These are phyloP conservation scores for Cyclargus thomasi DNA, from an alignment of 1,140 invertebrate genomes.

Conservation along the genomic window DNA sequence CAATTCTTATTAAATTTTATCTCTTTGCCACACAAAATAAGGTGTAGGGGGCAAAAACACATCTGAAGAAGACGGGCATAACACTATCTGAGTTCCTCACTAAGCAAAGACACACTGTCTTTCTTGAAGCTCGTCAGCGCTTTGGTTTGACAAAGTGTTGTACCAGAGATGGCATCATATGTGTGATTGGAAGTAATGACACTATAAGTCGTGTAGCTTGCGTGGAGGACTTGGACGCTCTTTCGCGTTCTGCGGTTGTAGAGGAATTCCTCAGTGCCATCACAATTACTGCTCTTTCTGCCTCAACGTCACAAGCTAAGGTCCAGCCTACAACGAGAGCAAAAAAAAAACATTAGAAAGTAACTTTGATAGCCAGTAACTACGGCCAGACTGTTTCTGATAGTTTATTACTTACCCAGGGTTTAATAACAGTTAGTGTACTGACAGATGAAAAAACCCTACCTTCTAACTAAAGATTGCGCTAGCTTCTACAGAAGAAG, in stretches of 20 bases:
- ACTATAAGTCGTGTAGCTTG: neutral
- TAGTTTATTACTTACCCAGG: too few species aligned
- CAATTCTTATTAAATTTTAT: conserved; percentile 14
- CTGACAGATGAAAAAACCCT: too few species aligned
- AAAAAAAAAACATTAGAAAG: neutral
- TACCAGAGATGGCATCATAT: conserved; percentile 14
- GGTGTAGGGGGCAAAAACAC: neutral
- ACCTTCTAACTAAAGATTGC: too few species aligned
- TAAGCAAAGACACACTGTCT: conserved; percentile 15
- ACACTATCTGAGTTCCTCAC: conserved; percentile 24
- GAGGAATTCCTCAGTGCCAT: too few species aligned
- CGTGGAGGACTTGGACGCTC: neutral
- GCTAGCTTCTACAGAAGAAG: too few species aligned
- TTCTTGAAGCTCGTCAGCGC: conserved; percentile 19
- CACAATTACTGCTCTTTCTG: too few species aligned
- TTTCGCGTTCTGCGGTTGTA: too few species aligned
- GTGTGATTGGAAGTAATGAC: conserved; percentile 12
- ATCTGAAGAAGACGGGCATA: too few species aligned
- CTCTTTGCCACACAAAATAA: neutral
- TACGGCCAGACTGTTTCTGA: too few species aligned
- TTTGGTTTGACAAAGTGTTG: conserved; percentile 20
- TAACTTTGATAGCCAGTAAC: too few species aligned
- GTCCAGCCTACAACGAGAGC: neutral
- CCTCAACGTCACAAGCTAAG: neutral
- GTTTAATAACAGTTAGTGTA: too few species aligned